Conservation (phyloP, 1,140 invertebrate genomes). For the Trinorchestia longiramus region DNA sequence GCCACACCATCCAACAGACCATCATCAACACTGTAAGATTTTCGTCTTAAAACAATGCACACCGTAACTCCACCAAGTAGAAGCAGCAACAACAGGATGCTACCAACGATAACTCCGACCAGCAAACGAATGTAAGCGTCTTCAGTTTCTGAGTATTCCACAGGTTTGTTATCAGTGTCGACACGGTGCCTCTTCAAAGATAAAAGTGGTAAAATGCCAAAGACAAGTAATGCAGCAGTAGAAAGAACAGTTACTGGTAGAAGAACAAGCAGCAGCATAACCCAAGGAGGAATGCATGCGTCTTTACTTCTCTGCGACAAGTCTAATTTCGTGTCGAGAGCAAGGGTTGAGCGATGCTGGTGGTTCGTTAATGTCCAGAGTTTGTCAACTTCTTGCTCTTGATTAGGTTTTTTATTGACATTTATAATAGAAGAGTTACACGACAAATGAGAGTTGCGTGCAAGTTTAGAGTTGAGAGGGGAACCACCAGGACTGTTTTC, state of each 20-base stretch:
- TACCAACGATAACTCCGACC: slow-evolving; percentile 40
- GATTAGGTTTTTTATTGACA: neutral
- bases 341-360: neutral
- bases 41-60: slow-evolving; percentile 40
- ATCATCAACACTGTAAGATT: neutral
- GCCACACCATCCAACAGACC: slow-evolving; percentile 22
- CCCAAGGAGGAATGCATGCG: neutral
- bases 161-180: slow-evolving; percentile 9
- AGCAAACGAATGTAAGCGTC: slow-evolving; percentile 21
- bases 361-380: slow-evolving; percentile 9
- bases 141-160: neutral
- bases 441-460: neutral
- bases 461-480: neutral
- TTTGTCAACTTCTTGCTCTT: neutral
- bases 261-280: neutral
- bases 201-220: slow-evolving; percentile 42
- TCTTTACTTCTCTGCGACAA: neutral
- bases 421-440: neutral
- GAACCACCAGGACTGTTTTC: neutral
- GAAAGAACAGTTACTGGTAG: neutral
- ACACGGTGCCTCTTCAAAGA: neutral
- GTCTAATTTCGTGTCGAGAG: slow-evolving; percentile 15
- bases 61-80: neutral
- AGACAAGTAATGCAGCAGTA: neutral
- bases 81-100: slow-evolving; percentile 49